Percentiles rank a stretch among this genome's conserved stretches.
phyloP scores from a whole-genome alignment of 1,140 invertebrate species.

The Anastatus disparis region DNA sequence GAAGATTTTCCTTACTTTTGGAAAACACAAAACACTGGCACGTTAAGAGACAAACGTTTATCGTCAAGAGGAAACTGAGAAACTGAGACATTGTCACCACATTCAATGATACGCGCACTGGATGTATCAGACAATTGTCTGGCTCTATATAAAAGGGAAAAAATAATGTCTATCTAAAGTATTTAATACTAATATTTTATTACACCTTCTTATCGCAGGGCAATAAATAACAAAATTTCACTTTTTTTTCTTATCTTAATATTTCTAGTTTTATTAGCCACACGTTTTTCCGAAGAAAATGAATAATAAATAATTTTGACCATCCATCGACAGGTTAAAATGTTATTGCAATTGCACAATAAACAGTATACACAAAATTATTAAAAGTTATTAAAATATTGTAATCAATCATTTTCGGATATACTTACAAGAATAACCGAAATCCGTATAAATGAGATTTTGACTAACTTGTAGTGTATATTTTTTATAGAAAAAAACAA shows the following conservation, averaged over 20 bases:
- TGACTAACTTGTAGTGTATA: no score
- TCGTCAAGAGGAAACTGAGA: neutral
- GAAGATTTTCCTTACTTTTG: neutral
- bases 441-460: no score
- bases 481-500: no score
- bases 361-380: no score
- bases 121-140: neutral
- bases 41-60: neutral
- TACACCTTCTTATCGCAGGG: slow-evolving; percentile 11
- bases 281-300: neutral
- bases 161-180: neutral
- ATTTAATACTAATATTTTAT: slow-evolving; percentile 19
- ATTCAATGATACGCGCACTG: neutral
- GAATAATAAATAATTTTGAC: no score
- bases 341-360: neutral
- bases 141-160: slow-evolving; percentile 14
- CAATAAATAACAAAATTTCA: neutral
- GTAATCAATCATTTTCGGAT: no score
- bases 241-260: neutral
- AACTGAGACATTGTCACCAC: slow-evolving; percentile 5
- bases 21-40: neutral
- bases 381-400: no score
- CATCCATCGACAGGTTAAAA: no score
- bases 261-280: slow-evolving; percentile 7
- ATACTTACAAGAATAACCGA: no score